phyloP scores from a whole-genome alignment of 2,113 vertebrate genomes.

The Apteryx owenii region DNA sequence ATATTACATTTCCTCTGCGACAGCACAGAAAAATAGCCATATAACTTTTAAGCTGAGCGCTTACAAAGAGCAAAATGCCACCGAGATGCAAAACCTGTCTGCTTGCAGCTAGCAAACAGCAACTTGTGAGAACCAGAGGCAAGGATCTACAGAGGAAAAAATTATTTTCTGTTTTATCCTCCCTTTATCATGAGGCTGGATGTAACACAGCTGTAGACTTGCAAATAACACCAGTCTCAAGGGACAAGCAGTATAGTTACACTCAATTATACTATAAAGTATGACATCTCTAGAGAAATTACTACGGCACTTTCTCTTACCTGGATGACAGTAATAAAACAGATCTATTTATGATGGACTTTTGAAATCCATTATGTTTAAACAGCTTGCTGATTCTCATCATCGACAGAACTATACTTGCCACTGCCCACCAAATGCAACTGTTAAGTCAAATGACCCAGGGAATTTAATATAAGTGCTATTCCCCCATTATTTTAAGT shows the following conservation, averaged over 20 bases:
- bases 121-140: not conserved
- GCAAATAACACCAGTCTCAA: conserved; percentile 43
- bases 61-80: not conserved
- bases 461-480: conserved; percentile 9
- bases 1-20: not conserved
- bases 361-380: conserved; percentile 53
- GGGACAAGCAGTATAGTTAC: conserved; percentile 58
- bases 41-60: not conserved
- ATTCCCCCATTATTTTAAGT: conserved; percentile 39
- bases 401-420: not conserved
- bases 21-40: not conserved
- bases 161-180: conserved; percentile 9
- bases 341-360: conserved; percentile 70
- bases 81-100: not conserved
- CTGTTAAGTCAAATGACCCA: conserved; percentile 41
- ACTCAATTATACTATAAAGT: conserved; percentile 71
- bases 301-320: conserved; percentile 55
- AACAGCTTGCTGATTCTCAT: conserved; percentile 63
- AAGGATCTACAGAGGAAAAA: not conserved
- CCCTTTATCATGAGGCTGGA: conserved; percentile 9
- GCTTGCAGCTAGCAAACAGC: not conserved
- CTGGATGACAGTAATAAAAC: conserved; percentile 71
- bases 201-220: conserved; percentile 55
- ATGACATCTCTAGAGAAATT: conserved; percentile 71
- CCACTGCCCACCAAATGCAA: conserved; percentile 42